phyloP scores from a whole-genome alignment of 2,888 invertebrate species.

The Ichneumon xanthorius region DNA sequence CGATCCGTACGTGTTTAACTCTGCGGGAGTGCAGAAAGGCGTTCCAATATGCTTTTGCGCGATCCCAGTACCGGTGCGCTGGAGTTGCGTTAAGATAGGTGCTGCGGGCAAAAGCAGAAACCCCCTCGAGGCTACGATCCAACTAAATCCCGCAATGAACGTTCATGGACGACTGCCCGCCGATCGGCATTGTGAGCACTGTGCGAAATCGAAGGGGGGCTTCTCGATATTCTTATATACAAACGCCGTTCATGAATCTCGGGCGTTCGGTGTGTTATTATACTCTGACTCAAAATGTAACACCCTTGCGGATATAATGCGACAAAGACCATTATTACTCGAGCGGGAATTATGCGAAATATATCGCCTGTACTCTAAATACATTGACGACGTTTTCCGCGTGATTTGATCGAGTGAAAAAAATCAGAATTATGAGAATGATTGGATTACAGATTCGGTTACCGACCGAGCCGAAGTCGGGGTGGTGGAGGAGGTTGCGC shows the following conservation, averaged over 20 bases:
- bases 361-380: background rate
- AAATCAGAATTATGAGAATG: background rate
- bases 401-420: background rate
- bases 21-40: slow-evolving; percentile 63
- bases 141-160: slow-evolving; percentile 12
- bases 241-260: slow-evolving; percentile 14
- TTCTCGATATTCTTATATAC: background rate
- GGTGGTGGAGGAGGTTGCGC: background rate
- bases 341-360: slow-evolving; percentile 26
- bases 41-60: slow-evolving; percentile 46
- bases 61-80: slow-evolving; percentile 12
- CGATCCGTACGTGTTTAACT: slow-evolving; percentile 72
- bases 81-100: slow-evolving; percentile 11
- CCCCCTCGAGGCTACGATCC: slow-evolving; percentile 23
- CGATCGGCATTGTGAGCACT: slow-evolving; percentile 29
- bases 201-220: slow-evolving; percentile 15
- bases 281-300: slow-evolving; percentile 14
- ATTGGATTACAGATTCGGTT: background rate
- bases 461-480: background rate
- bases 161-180: slow-evolving; percentile 1
- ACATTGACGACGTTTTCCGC: background rate
- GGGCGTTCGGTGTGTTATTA: slow-evolving; percentile 4
- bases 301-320: slow-evolving; percentile 13
- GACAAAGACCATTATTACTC: slow-evolving; percentile 8
- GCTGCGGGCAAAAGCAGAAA: background rate